These are phyloP conservation scores for Galagoides demidoff DNA, from an alignment of 2,797 vertebrate genomes.

Conservation along the genomic window DNA sequence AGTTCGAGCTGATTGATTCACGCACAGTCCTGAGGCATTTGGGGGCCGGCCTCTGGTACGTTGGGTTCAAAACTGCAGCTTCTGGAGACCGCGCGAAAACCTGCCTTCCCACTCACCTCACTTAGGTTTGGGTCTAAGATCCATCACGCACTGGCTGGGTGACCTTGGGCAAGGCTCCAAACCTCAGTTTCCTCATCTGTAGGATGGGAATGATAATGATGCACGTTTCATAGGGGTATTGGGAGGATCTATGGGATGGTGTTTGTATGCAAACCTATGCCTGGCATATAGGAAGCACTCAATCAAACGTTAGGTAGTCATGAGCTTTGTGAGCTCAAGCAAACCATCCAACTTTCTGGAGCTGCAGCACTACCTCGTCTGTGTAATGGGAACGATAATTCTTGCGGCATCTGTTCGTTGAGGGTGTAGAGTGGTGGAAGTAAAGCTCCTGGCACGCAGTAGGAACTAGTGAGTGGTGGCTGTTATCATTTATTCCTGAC, in stretches of 20 bases:
- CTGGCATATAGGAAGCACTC: not conserved
- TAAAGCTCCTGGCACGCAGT: not conserved
- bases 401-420: not conserved
- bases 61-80: constrained; percentile 37
- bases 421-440: not conserved
- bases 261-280: not conserved
- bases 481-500: not conserved
- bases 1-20: not conserved
- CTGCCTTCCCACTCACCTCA: not conserved
- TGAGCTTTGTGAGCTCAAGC: constrained; percentile 18
- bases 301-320: not conserved
- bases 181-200: constrained; percentile 55
- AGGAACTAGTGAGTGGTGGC: not conserved
- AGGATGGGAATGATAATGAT: constrained; percentile 6
- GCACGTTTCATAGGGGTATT: not conserved
- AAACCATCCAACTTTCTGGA: constrained; percentile 55
- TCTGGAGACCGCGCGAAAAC: not conserved
- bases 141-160: constrained; percentile 20
- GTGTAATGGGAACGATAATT: not conserved
- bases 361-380: not conserved
- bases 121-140: constrained; percentile 6
- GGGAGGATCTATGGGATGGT: not conserved
- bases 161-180: constrained; percentile 69
- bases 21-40: not conserved
- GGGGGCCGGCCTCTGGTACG: not conserved